Evolutionary conservation across 2,113 vertebrate species (phyloP), one percentile per base, ranked within the genome.

Genomic region (Myodes glareolus): DNA sequence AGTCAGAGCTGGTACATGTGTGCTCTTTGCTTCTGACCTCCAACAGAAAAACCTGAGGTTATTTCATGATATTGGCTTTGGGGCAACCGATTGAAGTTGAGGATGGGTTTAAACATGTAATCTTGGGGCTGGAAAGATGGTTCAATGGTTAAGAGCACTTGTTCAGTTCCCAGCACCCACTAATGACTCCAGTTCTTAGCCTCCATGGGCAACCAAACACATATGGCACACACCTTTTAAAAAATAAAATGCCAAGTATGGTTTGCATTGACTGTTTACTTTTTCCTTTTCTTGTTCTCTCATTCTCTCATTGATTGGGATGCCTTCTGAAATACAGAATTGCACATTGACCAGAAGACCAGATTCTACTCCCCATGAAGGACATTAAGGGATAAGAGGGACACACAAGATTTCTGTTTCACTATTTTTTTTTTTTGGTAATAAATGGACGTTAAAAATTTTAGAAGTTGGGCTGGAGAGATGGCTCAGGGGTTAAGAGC

Each of bases 271-370:
- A 45, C 21, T 95, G 90, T 93, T 89, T 19, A 29, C 9, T 78
- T 3, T 86, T 94, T 91, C 33, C 39, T 81, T 85, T 21, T 36
- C 16, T 16, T 93, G 50, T 63, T 61, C 29, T 6, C 45, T 23
- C 31, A 89, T 7, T 90, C 55, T 27, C n/a, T n/a, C n/a, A n/a
- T n/a, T 87, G 52, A 94, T 72, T 90, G 78, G 23, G 68, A 42
- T 90, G 52, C 61, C 39, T 94, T 96, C 7, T 21, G 85, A 88
- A 93, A 80, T 94, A 91, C 70, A 81, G 55, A 91, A 47, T 36
- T 90, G 11, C 33, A 90, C 6, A 61, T 87, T 52, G 61, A 27
- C 47, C 42, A n/a, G 61, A 87, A 45, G 55, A 47, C 8, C 19
- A 77, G 50, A 13, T 12, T 91, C 67, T 91, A 36, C 42, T 97